These are phyloP conservation scores for Camponotus fellah DNA, from an alignment of 2,888 invertebrate genomes.

Conservation along the genomic window DNA sequence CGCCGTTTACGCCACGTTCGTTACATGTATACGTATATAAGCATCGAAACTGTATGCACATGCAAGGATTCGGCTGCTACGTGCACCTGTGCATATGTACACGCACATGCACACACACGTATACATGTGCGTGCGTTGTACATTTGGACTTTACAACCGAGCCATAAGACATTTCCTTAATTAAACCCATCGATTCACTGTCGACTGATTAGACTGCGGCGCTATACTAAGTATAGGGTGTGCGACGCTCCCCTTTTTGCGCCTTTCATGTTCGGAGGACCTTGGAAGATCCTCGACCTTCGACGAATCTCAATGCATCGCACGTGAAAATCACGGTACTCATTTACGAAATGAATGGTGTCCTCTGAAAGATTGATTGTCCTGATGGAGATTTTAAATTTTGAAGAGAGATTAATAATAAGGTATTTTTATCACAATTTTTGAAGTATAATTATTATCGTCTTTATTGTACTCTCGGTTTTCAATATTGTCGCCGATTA, in stretches of 20 bases:
- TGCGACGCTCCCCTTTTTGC: conserved; percentile 46
- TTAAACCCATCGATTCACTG: conserved; percentile 78
- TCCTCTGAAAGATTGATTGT: background rate
- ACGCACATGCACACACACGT: conserved; percentile 30
- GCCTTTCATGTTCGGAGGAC: conserved; percentile 22
- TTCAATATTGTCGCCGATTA: background rate
- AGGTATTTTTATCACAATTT: background rate
- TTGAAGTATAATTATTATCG: conserved; percentile 21
- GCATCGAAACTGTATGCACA: conserved; percentile 28
- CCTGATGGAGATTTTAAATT: background rate
- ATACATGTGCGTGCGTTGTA: background rate
- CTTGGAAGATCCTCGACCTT: conserved; percentile 11
- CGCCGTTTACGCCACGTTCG: conserved; percentile 49
- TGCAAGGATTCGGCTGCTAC: conserved; percentile 9
- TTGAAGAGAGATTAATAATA: conserved; percentile 29
- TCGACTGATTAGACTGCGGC: conserved; percentile 73
- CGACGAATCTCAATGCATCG: conserved; percentile 26
- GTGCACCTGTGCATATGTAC: conserved; percentile 27
- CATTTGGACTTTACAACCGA: conserved; percentile 31
- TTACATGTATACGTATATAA: conserved; percentile 37
- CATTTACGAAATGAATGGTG: conserved; percentile 32
- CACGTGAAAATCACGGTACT: conserved; percentile 37
- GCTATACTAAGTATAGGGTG: conserved; percentile 36
- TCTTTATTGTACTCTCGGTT: background rate
- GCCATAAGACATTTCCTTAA: conserved; percentile 75